A percentile compares a stretch with the other conserved stretches of the same genome.
phyloP scores from a whole-genome alignment of 2,888 invertebrate genomes.

The Aspidiotus rigidus region DNA sequence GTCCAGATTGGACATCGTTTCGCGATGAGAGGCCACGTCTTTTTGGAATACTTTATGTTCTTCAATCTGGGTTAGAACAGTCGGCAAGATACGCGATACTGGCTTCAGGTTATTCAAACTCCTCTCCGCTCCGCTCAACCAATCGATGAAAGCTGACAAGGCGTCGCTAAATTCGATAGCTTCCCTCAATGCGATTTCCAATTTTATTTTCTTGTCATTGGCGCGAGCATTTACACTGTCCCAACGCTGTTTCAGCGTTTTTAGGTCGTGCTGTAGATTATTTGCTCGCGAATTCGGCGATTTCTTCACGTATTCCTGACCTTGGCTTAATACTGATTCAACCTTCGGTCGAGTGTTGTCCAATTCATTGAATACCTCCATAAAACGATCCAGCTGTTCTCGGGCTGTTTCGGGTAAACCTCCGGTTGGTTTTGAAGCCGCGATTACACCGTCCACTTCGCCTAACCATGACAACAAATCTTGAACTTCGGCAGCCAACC shows the following conservation, averaged over 20 bases:
- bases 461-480: conserved; percentile 87
- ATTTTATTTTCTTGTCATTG: conserved; percentile 91
- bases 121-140: conserved; percentile 93
- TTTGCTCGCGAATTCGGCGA: conserved; percentile 57
- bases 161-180: conserved; percentile 96
- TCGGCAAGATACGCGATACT: conserved; percentile 87
- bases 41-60: conserved; percentile 94
- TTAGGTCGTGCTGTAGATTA: conserved; percentile 76
- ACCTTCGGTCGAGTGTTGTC: conserved; percentile 86
- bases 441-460: conserved; percentile 87
- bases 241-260: conserved; percentile 86
- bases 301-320: conserved; percentile 75
- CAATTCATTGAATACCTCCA: conserved; percentile 88
- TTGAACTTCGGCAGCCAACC: conserved; percentile 88
- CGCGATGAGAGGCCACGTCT: conserved; percentile 83
- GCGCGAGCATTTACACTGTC: conserved; percentile 83
- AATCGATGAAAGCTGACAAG: conserved; percentile 78
- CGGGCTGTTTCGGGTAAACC: conserved; percentile 96
- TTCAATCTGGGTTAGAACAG: conserved; percentile 86
- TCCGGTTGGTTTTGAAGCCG: conserved; percentile 91
- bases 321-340: conserved; percentile 79
- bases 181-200: conserved; percentile 93
- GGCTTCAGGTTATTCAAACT: conserved; percentile 77
- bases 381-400: conserved; percentile 92
- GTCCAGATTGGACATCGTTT: conserved; percentile 88